phyloP scores from a whole-genome alignment of 2,797 vertebrate genomes.

The Bothrops alternatus region DNA sequence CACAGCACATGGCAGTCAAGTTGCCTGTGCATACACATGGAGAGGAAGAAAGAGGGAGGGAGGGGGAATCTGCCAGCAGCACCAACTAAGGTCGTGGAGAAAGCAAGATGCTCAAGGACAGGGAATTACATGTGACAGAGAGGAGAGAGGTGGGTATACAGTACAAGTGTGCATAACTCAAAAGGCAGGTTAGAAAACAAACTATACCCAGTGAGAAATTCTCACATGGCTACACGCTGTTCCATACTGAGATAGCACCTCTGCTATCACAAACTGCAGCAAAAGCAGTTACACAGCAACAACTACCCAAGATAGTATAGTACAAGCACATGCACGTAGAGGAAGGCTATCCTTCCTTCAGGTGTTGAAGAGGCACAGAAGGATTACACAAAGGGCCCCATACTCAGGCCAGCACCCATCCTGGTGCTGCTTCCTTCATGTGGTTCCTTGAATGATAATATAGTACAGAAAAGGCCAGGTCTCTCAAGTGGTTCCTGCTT shows the following conservation, averaged over 20 bases:
- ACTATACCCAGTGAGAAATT: background rate
- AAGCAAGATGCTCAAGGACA: background rate
- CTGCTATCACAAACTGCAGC: conserved; percentile 10
- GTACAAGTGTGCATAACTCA: background rate
- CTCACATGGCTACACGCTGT: conserved; percentile 1
- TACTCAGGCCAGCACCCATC: background rate
- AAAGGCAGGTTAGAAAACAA: conserved; percentile 10
- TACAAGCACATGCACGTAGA: background rate
- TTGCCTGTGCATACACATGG: background rate
- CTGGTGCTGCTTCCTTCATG: background rate
- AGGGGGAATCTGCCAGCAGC: background rate
- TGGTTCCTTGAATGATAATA: background rate
- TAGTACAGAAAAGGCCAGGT: background rate
- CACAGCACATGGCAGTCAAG: background rate
- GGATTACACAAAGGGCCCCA: background rate
- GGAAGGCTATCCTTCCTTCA: background rate
- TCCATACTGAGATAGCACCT: background rate
- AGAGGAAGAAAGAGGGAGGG: background rate
- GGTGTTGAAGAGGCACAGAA: background rate
- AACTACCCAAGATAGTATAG: background rate
- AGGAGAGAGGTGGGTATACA: background rate
- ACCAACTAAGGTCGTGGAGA: background rate
- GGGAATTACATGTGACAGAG: background rate
- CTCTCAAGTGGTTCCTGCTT: background rate
- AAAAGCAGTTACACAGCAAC: conserved; percentile 11